Percentiles rank a stretch among this genome's conserved stretches.
These are phyloP conservation scores for Calycopis cecrops DNA, from an alignment of 1,140 invertebrate species.

Conservation along the genomic window DNA sequence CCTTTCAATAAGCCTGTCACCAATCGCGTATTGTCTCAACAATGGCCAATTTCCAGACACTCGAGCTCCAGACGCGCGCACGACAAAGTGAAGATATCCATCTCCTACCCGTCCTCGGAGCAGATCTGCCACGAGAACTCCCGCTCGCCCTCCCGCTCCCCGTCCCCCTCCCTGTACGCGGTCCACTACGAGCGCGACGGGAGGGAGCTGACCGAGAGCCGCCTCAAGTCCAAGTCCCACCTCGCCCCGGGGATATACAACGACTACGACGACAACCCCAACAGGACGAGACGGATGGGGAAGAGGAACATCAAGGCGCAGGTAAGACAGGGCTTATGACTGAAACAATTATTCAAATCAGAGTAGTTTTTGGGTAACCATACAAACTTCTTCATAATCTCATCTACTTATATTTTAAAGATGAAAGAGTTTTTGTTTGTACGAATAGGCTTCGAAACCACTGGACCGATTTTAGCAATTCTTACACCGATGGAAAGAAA, in stretches of 20 bases:
- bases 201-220: slow-evolving; percentile 62
- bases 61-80: slow-evolving; percentile 77
- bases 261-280: slow-evolving; percentile 75
- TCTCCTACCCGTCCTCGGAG: slow-evolving; percentile 87
- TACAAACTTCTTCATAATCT: too few species aligned
- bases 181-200: slow-evolving; percentile 78
- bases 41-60: slow-evolving; percentile 51
- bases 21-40: background rate
- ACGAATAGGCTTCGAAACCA: too few species aligned
- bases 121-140: slow-evolving; percentile 77
- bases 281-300: slow-evolving; percentile 83
- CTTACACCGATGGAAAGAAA: too few species aligned
- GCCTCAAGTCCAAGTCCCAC: slow-evolving; percentile 41
- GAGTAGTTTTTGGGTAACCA: too few species aligned
- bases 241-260: slow-evolving; percentile 60
- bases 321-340: slow-evolving; percentile 29
- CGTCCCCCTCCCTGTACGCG: slow-evolving; percentile 71
- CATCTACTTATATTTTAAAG: too few species aligned
- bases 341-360: too few species aligned
- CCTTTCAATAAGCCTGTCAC: too few species aligned
- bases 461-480: too few species aligned
- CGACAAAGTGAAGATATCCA: slow-evolving; percentile 88
- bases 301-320: slow-evolving; percentile 90
- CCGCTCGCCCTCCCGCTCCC: slow-evolving; percentile 56
- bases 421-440: too few species aligned